phyloP scores from a whole-genome alignment of 1,140 invertebrate genomes.

The Microplitis demolitor region DNA sequence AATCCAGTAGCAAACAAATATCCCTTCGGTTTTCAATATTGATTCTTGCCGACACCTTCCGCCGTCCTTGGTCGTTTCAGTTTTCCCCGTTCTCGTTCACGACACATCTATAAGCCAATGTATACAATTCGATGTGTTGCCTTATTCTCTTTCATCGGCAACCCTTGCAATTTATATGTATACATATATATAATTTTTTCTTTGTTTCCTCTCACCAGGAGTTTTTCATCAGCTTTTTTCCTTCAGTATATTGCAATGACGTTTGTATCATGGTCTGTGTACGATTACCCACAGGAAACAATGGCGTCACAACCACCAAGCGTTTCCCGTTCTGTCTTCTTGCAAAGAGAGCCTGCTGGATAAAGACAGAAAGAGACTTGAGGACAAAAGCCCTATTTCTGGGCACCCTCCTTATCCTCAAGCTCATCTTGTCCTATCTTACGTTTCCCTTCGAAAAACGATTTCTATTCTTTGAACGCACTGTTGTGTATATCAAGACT shows the following conservation, averaged over 20 bases:
- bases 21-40: conserved; percentile 26
- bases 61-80: not conserved
- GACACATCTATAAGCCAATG: too few relatives aligned
- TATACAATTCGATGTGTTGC: too few relatives aligned
- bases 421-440: not conserved
- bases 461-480: not conserved
- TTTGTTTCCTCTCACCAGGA: not conserved
- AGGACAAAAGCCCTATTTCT: conserved; percentile 8
- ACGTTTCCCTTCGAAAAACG: not conserved
- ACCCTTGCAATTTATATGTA: not conserved
- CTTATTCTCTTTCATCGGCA: not conserved
- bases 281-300: conserved; percentile 24
- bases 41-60: conserved; percentile 9
- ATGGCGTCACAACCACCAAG: conserved; percentile 5
- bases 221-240: not conserved
- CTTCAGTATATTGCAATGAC: not conserved
- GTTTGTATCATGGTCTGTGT: conserved; percentile 4
- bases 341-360: not conserved
- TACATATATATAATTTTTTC: not conserved
- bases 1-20: conserved; percentile 21
- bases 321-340: not conserved
- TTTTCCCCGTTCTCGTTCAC: not conserved
- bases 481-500: not conserved
- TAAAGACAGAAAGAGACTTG: not conserved
- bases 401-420: not conserved